These are phyloP conservation scores for Echinops telfairi DNA, from an alignment of 2,113 vertebrate species.

Conservation along the genomic window DNA sequence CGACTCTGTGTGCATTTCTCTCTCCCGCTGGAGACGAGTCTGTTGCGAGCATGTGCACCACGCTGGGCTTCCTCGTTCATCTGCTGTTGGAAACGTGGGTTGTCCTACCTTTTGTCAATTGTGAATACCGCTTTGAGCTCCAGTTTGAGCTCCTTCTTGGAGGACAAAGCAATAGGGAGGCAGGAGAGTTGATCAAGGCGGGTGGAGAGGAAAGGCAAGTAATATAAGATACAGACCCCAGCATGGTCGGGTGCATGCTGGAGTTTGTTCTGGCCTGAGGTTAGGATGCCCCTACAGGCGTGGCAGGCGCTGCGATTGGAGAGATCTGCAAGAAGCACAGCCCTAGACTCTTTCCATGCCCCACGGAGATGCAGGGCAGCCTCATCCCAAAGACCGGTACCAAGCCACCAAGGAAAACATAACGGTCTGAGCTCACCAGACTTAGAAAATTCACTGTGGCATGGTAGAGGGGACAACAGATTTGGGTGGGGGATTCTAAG, in stretches of 20 bases:
- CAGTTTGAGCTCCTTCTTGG: not conserved
- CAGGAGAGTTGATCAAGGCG: not conserved
- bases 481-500: not conserved
- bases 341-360: not conserved
- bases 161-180: not conserved
- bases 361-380: not conserved
- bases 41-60: not conserved
- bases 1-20: too few relatives aligned
- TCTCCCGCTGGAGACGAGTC: not conserved
- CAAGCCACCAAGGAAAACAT: not conserved
- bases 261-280: not conserved
- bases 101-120: not conserved
- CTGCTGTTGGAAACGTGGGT: not conserved
- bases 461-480: not conserved
- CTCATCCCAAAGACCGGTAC: not conserved
- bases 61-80: not conserved
- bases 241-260: fast-evolving
- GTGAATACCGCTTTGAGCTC: too few relatives aligned
- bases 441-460: not conserved
- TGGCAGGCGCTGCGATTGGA: not conserved
- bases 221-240: not conserved
- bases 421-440: not conserved
- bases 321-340: not conserved
- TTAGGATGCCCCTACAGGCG: not conserved
- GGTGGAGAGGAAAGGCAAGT: not conserved